phyloP scores from a whole-genome alignment of 2,888 invertebrate species.

The Aspidiotus destructor region DNA sequence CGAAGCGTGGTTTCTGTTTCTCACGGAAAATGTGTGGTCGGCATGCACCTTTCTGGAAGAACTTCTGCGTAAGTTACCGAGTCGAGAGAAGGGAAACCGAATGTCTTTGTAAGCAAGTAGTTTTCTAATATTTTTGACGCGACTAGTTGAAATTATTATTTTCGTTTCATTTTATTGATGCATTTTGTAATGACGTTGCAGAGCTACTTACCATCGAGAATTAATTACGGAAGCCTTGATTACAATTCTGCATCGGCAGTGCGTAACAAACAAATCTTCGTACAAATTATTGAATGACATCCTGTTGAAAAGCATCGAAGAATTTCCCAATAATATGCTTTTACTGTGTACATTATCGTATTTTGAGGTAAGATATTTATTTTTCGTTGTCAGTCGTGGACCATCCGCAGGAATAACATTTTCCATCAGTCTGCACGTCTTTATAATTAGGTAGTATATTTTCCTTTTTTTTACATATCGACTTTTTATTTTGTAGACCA shows the following conservation, averaged over 20 bases:
- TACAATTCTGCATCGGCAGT: conserved; percentile 41
- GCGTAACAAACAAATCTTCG: conserved; percentile 34
- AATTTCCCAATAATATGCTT: conserved; percentile 52
- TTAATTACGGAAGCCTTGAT: conserved; percentile 44
- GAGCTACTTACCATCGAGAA: conserved; percentile 41
- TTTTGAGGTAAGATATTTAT: conserved; percentile 42
- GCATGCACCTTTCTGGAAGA: conserved; percentile 36
- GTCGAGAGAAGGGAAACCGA: neutral
- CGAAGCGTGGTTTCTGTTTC: conserved; percentile 47
- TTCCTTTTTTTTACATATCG: neutral
- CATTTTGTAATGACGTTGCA: conserved; percentile 2
- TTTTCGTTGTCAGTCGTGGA: too few relatives aligned
- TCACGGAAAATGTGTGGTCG: conserved; percentile 41
- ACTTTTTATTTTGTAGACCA: conserved; percentile 15
- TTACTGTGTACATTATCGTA: conserved; percentile 48
- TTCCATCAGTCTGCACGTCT: neutral
- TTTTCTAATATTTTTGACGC: neutral
- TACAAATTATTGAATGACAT: conserved; percentile 39
- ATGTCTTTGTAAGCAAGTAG: conserved; percentile 10
- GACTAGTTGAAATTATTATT: neutral
- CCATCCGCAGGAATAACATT: neutral
- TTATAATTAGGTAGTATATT: too few relatives aligned
- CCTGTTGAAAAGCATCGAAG: conserved; percentile 42
- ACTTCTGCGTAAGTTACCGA: conserved; percentile 6
- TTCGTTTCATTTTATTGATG: too few relatives aligned